phyloP scores from a whole-genome alignment of 2,888 invertebrate species.

The Linyphia triangularis region DNA sequence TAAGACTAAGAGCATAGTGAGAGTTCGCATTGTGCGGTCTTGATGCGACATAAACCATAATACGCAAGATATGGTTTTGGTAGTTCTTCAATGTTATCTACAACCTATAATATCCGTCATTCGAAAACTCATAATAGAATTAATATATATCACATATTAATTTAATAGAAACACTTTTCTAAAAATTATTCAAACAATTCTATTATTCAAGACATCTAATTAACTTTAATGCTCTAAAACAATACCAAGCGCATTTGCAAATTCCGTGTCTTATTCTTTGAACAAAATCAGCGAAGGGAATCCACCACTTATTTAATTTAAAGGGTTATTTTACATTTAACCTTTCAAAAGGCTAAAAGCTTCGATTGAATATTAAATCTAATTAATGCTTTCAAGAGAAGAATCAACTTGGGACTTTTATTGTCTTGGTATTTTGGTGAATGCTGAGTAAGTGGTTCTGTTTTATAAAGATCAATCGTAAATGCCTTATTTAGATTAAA shows the following conservation, averaged over 20 bases:
- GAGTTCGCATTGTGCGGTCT: too few species aligned
- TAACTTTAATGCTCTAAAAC: conserved; percentile 15
- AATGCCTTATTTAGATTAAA: too few species aligned
- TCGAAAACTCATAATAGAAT: too few species aligned
- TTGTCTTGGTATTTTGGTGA: conserved; percentile 10
- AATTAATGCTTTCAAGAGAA: conserved; percentile 6
- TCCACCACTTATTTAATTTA: conserved; percentile 27
- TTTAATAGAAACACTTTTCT: too few species aligned
- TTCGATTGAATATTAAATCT: conserved; percentile 39
- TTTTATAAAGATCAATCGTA: not conserved
- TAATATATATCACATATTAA: too few species aligned
- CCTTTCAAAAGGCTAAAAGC: conserved; percentile 15
- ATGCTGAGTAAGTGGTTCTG: not conserved
- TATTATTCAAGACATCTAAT: not conserved
- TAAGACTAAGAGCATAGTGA: too few species aligned
- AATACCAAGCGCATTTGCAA: not conserved
- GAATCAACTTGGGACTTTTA: conserved; percentile 35
- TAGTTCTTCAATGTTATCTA: too few species aligned
- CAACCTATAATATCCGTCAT: too few species aligned
- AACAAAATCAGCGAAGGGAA: conserved; percentile 7
- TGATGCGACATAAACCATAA: too few species aligned
- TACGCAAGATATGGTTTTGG: too few species aligned
- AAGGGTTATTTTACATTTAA: conserved; percentile 23
- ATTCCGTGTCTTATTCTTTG: not conserved
- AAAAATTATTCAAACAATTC: not conserved